Percentiles rank a stretch among this genome's conserved stretches.
These are phyloP conservation scores for Bombus consobrinus DNA, from an alignment of 1,140 invertebrate species.

Conservation along the genomic window DNA sequence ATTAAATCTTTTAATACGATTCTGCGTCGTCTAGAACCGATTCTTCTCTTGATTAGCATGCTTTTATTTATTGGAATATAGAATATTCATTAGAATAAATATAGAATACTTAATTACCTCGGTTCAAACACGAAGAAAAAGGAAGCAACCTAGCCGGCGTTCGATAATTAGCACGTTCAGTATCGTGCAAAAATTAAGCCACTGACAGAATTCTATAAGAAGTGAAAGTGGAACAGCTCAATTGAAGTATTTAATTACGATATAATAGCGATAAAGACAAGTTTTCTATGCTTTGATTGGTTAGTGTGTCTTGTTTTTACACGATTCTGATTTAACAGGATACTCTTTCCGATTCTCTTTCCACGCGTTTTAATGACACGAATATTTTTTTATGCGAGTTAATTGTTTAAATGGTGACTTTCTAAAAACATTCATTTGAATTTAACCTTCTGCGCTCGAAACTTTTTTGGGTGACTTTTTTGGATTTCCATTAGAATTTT, in stretches of 20 bases:
- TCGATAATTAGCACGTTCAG: not conserved
- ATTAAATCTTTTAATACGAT: not conserved
- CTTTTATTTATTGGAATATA: not conserved
- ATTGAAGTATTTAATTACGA: not conserved
- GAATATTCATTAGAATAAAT: too few species aligned
- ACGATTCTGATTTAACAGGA: not conserved
- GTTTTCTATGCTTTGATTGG: not conserved
- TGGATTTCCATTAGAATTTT: too few species aligned
- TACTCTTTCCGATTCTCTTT: too few species aligned
- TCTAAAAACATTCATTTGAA: too few species aligned
- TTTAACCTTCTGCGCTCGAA: too few species aligned
- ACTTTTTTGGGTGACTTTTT: too few species aligned
- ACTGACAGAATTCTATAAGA: not conserved
- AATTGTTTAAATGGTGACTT: too few species aligned
- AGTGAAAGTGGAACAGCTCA: not conserved
- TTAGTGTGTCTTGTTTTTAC: not conserved
- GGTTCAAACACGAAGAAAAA: not conserved
- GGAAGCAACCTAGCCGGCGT: not conserved
- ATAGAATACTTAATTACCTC: not conserved
- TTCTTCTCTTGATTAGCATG: not conserved
- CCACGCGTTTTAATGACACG: too few species aligned
- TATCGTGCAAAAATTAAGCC: not conserved
- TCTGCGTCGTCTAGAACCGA: not conserved
- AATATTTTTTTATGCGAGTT: too few species aligned
- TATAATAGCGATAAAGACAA: not conserved